Evolutionary conservation across 2,888 invertebrate species (phyloP), one percentile per base, ranked within the genome.

Genomic region (Eristalis arbustorum): DNA sequence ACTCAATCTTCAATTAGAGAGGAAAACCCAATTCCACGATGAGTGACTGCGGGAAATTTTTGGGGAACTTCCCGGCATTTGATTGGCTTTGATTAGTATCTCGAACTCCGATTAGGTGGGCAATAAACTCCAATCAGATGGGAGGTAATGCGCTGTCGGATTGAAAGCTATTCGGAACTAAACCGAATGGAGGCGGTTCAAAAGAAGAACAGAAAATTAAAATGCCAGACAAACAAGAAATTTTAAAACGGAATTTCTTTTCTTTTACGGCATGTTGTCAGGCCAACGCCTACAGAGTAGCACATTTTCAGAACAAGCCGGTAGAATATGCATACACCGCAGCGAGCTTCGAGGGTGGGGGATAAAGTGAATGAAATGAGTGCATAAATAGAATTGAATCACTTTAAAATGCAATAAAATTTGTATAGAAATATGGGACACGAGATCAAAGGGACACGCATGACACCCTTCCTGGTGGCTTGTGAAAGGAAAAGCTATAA

Each of bases 221-320:
- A 62, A 72, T 62, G 22, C 42, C 72, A 14, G 42, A 42, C 59
- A 59, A 59, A 40, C 23, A 40, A 40, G 25, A 61, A 37, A 57
- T 37, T 69, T 69, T 18, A 31, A 31, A 31, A 49, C 4, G 22
- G 61, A 42, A 13, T 42, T 40, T n/a, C 25, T 40, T 57, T 62
- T 6, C 34, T 57, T 69, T 57, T 57, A 56, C 56, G 49, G 23
- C 31, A 31, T 66, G 11, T 23, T 25, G 59, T 59, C 25, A 25
- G 59, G 13, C 25, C 25, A n/a, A 59, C 59, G 59, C 59, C 59
- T 6, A 59, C 59, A 18, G 18, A 8, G 49, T 59, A 10, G 6
- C 18, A 49, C 49, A 49, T 49, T 49, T 18, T 18, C 8, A 49
- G 49, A 49, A 49, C 8, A 18, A 18, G 8, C 18, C 49, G 49